Evolutionary conservation across 2,797 vertebrate species (phyloP).

Genomic region (Chaunax sp.): DNA sequence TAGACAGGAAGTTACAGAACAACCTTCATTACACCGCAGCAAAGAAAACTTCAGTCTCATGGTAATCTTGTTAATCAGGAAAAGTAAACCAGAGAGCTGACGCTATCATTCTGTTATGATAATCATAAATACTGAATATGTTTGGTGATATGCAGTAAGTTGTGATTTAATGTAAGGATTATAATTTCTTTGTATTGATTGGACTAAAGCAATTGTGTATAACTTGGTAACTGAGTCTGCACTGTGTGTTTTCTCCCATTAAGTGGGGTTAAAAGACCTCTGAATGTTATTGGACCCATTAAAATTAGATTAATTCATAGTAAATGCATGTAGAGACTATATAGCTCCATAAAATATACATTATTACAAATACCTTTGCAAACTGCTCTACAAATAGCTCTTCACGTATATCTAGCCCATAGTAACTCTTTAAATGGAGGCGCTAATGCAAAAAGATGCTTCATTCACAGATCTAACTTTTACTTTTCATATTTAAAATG

Average conservation of each 20-base stretch:
- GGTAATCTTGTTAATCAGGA: constrained; percentile 37
- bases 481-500: constrained; percentile 37
- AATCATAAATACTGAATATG: neutral
- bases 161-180: neutral
- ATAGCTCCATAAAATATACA: constrained; percentile 60
- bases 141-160: neutral
- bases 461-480: constrained; percentile 1
- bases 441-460: constrained; percentile 1
- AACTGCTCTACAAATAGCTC: constrained; percentile 32
- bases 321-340: constrained; percentile 17
- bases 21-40: constrained; percentile 43
- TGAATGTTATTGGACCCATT: constrained; percentile 38
- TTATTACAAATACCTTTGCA: constrained; percentile 42
- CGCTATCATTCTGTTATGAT: constrained; percentile 20
- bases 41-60: constrained; percentile 24
- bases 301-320: constrained; percentile 29
- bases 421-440: constrained; percentile 12
- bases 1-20: constrained; percentile 28
- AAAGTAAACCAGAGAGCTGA: constrained; percentile 22
- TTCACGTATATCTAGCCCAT: constrained; percentile 13
- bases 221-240: neutral
- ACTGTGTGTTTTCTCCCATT: constrained; percentile 1
- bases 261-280: constrained; percentile 6
- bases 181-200: neutral
- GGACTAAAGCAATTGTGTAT: neutral